A percentile compares a stretch with the other conserved stretches of the same genome.
These are phyloP conservation scores for Mantis religiosa DNA, from an alignment of 2,888 invertebrate genomes.

Conservation along the genomic window DNA sequence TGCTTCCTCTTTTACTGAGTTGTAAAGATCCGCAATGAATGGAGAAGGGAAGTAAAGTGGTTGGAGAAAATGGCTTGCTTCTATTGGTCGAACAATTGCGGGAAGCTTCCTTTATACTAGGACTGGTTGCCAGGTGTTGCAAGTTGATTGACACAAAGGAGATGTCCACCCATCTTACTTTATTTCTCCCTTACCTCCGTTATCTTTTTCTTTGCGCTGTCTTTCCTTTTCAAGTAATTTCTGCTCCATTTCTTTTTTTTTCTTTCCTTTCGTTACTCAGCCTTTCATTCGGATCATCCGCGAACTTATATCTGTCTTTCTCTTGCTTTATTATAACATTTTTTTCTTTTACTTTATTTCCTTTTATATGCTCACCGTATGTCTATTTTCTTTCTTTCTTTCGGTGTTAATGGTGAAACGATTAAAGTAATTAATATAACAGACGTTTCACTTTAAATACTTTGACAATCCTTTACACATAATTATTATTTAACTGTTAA, in stretches of 20 bases:
- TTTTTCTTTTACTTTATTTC: conserved; percentile 34
- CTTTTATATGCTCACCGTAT: conserved; percentile 40
- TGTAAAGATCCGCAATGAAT: neutral
- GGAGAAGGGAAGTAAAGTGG: neutral
- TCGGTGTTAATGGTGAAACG: conserved; percentile 38
- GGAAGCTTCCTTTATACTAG: neutral
- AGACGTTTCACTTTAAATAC: too few species aligned
- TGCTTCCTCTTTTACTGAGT: neutral
- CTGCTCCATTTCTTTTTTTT: neutral
- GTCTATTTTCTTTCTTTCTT: conserved; percentile 42
- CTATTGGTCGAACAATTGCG: neutral
- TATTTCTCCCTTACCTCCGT: conserved; percentile 48
- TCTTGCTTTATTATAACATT: conserved; percentile 20
- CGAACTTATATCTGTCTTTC: conserved; percentile 13
- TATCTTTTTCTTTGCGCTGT: conserved; percentile 20
- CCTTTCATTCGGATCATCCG: conserved; percentile 35
- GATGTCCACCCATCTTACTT: conserved; percentile 35
- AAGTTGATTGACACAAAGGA: neutral
- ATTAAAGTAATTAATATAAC: too few species aligned
- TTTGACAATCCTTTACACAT: too few species aligned
- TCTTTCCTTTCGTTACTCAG: conserved; percentile 26
- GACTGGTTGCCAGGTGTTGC: neutral
- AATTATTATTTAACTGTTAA: too few species aligned
- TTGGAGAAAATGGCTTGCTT: neutral
- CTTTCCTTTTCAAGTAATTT: conserved; percentile 29